Evolutionary conservation across 2,113 vertebrate genomes (phyloP).

Genomic region (Caretta caretta): DNA sequence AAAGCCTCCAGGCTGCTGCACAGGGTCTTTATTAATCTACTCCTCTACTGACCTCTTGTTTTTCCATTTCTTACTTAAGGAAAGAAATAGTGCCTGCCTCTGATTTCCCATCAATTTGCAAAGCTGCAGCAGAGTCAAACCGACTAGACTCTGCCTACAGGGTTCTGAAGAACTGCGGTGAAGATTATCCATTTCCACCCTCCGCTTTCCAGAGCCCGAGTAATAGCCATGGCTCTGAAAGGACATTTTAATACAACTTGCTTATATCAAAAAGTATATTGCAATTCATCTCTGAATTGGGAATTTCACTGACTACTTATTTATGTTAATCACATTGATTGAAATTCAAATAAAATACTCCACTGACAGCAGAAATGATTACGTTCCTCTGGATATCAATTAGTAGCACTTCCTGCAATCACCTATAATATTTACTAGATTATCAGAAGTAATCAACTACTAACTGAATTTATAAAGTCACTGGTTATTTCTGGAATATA

Average conservation of each 20-base stretch:
- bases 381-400: neutral
- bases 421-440: neutral
- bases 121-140: neutral
- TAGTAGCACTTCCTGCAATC: neutral
- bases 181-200: neutral
- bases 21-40: neutral
- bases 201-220: neutral
- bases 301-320: neutral
- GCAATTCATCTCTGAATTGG: neutral
- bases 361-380: neutral
- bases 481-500: neutral
- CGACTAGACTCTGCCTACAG: neutral
- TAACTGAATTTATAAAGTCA: neutral
- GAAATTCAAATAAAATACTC: neutral
- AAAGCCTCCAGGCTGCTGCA: neutral
- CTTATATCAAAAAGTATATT: neutral
- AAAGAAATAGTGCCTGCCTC: neutral
- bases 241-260: neutral
- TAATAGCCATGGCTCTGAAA: neutral
- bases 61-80: too few relatives aligned
- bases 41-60: neutral
- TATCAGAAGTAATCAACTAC: neutral
- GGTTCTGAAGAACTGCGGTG: neutral
- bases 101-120: neutral
- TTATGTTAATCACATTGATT: neutral